Base-by-base conservation (phyloP, 2,888 invertebrate genomes). In the Galerucella nymphaeae region DNA sequence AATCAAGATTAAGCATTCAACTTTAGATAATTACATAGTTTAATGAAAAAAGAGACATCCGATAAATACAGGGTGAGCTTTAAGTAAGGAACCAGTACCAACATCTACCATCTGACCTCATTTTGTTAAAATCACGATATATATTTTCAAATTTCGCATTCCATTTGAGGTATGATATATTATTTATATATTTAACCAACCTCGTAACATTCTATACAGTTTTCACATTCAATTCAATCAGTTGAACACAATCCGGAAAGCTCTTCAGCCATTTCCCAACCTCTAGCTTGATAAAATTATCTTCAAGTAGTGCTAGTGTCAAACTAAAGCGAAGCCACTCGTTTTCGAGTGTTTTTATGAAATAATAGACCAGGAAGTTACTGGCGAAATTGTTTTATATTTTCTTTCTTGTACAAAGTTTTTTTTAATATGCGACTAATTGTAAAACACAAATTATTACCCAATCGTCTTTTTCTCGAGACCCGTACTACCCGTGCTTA, bases 191-290 rank as follows among this genome's bases (percentile, higher is more conserved):
- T 48, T 48, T n/a, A 23, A n/a, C 0, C n/a, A 6, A 4, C n/a
- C n/a, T n/a, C n/a, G 5, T 48, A 48, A 14, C 48, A n/a, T 14
- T 14, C n/a, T 14, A 14, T 13, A 45, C 48, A 6, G 48, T n/a
- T 14, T 57, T 23, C 20, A 23, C 57, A 23, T 67, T 57, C 42
- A 8, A 50, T 65, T n/a, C 41, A 41, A 57, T 57, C 57, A 20
- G 42, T 68, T 42, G 38, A 38, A 61, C 48, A 61, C 68, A 68
- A 68, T 61, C 16, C 18, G 48, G 50, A 68, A 68, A 68, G 68
- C 68, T 68, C 18, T 61, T 38, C 48, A 53, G 50, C 30, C 48
- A 68, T 42, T 68, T 53, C 68, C 20, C n/a, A n/a, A 20, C 50
- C 59, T 50, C 53, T 68, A 58, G 61, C 50, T 68, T 50, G 61